Evolutionary conservation across 1,140 invertebrate species (phyloP), one percentile per base, ranked within the genome.

Genomic region (Drosophila ercepeae): DNA sequence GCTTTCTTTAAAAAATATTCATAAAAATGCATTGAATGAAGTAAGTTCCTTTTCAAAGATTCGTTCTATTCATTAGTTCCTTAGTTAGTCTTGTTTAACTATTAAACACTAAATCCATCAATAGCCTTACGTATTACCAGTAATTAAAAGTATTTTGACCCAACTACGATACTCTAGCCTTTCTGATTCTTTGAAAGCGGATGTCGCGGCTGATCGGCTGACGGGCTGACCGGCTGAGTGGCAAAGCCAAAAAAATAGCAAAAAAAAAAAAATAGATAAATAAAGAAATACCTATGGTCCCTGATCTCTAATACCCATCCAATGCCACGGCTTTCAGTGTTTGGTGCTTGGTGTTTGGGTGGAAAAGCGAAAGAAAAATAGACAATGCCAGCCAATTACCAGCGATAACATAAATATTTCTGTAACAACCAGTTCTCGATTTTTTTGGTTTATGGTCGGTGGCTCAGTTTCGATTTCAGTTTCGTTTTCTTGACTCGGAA

Each of bases 321-420:
- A 67, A 67, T 67, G 63, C 60, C 60, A 67, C 46, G 63, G n/a
- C 36, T 34, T 27, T 34, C n/a, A n/a, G n/a, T n/a, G n/a, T n/a
- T 36, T 13, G 7, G 3, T 7, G 13, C 13, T 39, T n/a, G n/a
- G n/a, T n/a, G n/a, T n/a, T n/a, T n/a, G n/a, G 23, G 7, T 34
- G 36, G 44, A 53, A 51, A 52, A 65, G 48, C 60, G 27, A 9
- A 27, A 44, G 36, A 69, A 69, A 71, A 70, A 70, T 48, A 67
- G 29, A 60, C 68, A 71, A 71, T 71, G 67, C 54, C 67, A 71
- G 54, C 67, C 67, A 71, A 71, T 71, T 71, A 71, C 67, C 68
- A 32, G 68, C 67, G 68, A 71, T 71, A 71, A 71, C 67, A 71
- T 8, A 70, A 45, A 70, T 50, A 65, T 59, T 42, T 71, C 29